phyloP scores from a whole-genome alignment of 2,888 invertebrate species.

The Baronia brevicornis region DNA sequence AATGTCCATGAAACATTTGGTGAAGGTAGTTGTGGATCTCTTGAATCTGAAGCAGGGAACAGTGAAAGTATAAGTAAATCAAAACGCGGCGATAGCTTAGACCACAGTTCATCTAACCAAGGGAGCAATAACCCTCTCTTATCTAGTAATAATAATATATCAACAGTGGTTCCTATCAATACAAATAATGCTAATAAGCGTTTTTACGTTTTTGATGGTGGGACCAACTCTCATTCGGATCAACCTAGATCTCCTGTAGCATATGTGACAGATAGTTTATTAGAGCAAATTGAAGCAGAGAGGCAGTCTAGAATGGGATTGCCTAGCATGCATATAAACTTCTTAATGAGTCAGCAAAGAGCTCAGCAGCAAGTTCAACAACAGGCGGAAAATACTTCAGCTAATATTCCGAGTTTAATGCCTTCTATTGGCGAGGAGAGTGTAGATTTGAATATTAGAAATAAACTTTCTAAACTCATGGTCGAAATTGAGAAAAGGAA shows the following conservation, averaged over 20 bases:
- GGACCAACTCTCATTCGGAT: constrained; percentile 49
- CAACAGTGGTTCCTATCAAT: constrained; percentile 61
- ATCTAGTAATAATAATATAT: constrained; percentile 63
- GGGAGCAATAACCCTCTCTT: constrained; percentile 69
- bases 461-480: constrained; percentile 72
- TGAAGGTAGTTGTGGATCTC: constrained; percentile 67
- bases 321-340: constrained; percentile 70
- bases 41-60: constrained; percentile 62
- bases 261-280: constrained; percentile 62
- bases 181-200: constrained; percentile 58
- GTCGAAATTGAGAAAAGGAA: constrained; percentile 72
- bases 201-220: constrained; percentile 66
- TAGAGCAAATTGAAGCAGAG: constrained; percentile 68
- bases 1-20: constrained; percentile 56
- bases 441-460: constrained; percentile 70
- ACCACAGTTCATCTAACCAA: constrained; percentile 68
- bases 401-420: constrained; percentile 59
- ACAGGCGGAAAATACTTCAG: constrained; percentile 44
- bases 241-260: constrained; percentile 66
- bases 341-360: constrained; percentile 56
- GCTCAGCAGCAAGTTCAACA: constrained; percentile 49
- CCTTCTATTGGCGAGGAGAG: constrained; percentile 75
- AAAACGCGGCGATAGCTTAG: constrained; percentile 58
- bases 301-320: constrained; percentile 64
- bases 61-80: constrained; percentile 51